These are phyloP conservation scores for Drosophila sordidula DNA, from an alignment of 2,888 invertebrate species.

Conservation along the genomic window DNA sequence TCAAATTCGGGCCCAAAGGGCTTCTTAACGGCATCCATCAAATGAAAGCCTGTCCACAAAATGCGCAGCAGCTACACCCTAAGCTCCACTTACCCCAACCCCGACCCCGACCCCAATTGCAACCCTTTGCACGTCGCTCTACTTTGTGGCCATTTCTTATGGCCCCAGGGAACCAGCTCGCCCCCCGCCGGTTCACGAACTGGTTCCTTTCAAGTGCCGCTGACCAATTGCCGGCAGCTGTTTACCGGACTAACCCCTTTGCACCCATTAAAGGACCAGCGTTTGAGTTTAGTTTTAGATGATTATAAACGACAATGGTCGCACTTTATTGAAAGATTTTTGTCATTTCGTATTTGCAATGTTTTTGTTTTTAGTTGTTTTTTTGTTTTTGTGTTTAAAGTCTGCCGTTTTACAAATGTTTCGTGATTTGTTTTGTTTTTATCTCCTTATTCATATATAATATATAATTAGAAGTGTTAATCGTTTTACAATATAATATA, in stretches of 20 bases:
- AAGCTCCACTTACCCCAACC: constrained; percentile 12
- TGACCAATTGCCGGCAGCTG: constrained; percentile 31
- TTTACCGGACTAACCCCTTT: constrained; percentile 2
- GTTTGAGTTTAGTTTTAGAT: constrained; percentile 65
- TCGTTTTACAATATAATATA: constrained; percentile 66
- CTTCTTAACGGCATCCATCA: constrained; percentile 49
- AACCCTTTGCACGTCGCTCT: constrained; percentile 35
- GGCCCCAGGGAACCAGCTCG: constrained; percentile 20
- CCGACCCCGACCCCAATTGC: neutral
- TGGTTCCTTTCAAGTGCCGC: constrained; percentile 4
- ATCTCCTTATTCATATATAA: constrained; percentile 62
- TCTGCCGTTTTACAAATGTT: constrained; percentile 72
- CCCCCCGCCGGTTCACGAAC: neutral
- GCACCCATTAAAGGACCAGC: constrained; percentile 6
- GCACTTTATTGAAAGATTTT: constrained; percentile 82
- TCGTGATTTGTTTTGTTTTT: constrained; percentile 26
- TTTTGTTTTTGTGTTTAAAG: constrained; percentile 68
- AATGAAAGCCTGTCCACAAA: constrained; percentile 27
- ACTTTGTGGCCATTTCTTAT: constrained; percentile 10
- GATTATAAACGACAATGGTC: constrained; percentile 82
- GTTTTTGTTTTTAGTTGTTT: constrained; percentile 54
- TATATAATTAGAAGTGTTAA: constrained; percentile 70
- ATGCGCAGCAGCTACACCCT: constrained; percentile 42
- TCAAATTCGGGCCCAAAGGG: constrained; percentile 25
- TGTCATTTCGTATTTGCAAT: constrained; percentile 38